Evolutionary conservation across 2,113 vertebrate genomes (phyloP).

Genomic region (rat (Rattus norvegicus)): DNA sequence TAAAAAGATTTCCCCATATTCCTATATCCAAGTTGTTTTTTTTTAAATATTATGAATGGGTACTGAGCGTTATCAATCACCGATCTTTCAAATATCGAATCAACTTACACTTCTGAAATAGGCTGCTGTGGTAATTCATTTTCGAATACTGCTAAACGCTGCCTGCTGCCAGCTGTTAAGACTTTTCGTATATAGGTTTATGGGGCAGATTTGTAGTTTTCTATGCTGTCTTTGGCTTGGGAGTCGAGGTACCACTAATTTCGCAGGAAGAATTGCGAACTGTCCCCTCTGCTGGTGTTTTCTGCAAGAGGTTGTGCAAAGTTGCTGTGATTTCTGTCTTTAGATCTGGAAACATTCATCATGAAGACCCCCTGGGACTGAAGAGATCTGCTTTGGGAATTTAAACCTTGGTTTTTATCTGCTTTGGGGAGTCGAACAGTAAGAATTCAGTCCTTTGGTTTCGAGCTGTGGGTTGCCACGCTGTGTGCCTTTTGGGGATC

Average conservation of each 20-base stretch:
- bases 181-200: neutral
- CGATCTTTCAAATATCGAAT: neutral
- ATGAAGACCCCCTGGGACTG: neutral
- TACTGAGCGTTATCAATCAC: neutral
- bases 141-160: neutral
- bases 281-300: neutral
- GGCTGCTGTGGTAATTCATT: neutral
- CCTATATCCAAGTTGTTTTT: neutral
- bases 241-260: neutral
- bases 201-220: neutral
- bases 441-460: neutral
- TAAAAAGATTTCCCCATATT: neutral
- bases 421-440: constrained; percentile 8
- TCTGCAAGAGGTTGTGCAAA: neutral
- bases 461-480: neutral
- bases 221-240: neutral
- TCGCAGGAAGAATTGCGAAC: neutral
- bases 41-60: neutral
- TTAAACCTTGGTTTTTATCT: neutral
- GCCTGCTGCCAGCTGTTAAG: neutral
- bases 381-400: neutral
- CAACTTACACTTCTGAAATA: neutral
- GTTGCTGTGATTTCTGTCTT: neutral
- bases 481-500: neutral
- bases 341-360: neutral